Evolutionary conservation across 2,888 invertebrate species (phyloP), one percentile per base, ranked within the genome.

Genomic region (Volucella inanis): DNA sequence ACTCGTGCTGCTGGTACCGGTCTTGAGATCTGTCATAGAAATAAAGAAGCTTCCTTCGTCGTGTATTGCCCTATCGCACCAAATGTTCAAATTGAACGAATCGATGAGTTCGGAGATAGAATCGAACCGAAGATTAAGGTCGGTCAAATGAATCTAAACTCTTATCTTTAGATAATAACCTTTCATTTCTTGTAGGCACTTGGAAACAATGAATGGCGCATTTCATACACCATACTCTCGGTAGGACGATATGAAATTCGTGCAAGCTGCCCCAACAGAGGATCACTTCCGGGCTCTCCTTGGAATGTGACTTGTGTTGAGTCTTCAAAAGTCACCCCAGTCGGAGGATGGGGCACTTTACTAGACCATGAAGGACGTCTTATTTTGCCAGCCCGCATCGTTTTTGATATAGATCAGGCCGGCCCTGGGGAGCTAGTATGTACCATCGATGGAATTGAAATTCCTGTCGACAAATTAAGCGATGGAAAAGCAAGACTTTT

Each of bases 221-320:
- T 98, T 61, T 96, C 97, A 0, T 99, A 98, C 92, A 95, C 96
- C 1, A 98, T 99, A 0, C 94, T 96, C 0, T 97, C 97, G 89
- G 96, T 97, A n/a, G 99, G 99, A 0, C 94, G 96, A 50, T 98
- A 98, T 90, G 97, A 98, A 91, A 95, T 98, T 43, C 93, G 96
- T 84, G 96, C 99, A 87, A 95, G 95, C 88, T 95, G 95, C 39
- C 90, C 93, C 0, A 92, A 93, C 57, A 91, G 91, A 70, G 94
- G 94, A 50, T 95, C 94, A 43, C 89, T 95, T 88, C 94, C 95
- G 50, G 97, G 97, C 0, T 97, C 97, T 70, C 97, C 97, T 0
- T 97, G 96, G 94, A 96, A 96, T 88, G 95, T 97, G 15, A 89
- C 90, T 2, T 92, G 91, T 85, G 91, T 91, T 52, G 92, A 92